Evolutionary conservation across 2,113 vertebrate genomes (phyloP).

Genomic region (Perca schrenkii): DNA sequence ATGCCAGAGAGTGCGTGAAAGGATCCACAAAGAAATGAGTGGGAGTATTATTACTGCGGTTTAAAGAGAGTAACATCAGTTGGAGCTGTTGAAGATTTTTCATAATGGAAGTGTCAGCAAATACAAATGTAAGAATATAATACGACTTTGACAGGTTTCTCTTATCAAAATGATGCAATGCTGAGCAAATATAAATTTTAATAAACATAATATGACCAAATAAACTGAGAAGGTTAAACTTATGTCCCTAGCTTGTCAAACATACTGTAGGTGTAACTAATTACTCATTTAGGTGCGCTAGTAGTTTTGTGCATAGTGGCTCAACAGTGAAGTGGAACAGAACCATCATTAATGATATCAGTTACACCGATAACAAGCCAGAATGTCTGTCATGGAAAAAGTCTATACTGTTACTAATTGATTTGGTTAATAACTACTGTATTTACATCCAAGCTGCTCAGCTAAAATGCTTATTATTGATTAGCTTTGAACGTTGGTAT

Average conservation of each 20-base stretch:
- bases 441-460: neutral
- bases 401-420: neutral
- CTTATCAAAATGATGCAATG: neutral
- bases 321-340: neutral
- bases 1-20: constrained; percentile 35
- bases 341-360: neutral
- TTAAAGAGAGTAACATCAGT: constrained; percentile 23
- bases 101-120: constrained; percentile 40
- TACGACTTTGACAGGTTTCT: neutral
- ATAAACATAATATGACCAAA: neutral
- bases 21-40: constrained; percentile 8
- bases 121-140: neutral
- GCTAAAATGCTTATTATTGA: neutral
- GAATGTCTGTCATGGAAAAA: neutral
- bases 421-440: neutral
- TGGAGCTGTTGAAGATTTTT: constrained; percentile 13
- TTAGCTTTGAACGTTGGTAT: neutral
- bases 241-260: neutral
- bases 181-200: neutral
- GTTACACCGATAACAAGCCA: neutral
- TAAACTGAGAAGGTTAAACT: neutral
- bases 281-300: neutral
- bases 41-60: constrained; percentile 41
- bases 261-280: neutral
- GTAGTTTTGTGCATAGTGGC: neutral